Conservation (phyloP, 2,888 invertebrate species). For the Callimorpha dominula region DNA sequence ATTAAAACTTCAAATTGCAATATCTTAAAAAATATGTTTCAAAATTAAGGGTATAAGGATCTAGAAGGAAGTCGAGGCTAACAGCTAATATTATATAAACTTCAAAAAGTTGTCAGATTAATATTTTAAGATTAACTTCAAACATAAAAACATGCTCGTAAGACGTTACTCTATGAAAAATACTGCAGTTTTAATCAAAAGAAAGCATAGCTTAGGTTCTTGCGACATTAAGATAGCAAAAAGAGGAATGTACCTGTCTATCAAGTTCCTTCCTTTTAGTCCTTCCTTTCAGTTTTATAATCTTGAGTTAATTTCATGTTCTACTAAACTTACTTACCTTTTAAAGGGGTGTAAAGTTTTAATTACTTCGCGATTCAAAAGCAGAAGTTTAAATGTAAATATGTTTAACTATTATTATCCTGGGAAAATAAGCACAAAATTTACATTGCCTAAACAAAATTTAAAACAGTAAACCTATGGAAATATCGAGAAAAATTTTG, state of each 20-base stretch:
- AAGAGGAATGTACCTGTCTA: conserved; percentile 17
- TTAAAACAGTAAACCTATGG: too few relatives aligned
- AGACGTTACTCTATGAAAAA: conserved; percentile 1
- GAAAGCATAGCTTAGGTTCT: conserved; percentile 24
- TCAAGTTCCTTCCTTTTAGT: neutral
- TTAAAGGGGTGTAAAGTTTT: neutral
- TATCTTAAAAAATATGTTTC: too few relatives aligned
- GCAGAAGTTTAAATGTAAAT: neutral
- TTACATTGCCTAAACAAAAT: conserved; percentile 5
- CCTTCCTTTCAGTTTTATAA: neutral
- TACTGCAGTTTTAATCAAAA: conserved; percentile 33
- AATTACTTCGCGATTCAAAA: neutral
- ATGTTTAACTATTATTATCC: neutral
- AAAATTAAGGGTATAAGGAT: too few relatives aligned
- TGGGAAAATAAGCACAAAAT: conserved; percentile 1
- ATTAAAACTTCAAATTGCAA: too few relatives aligned
- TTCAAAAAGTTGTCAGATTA: neutral
- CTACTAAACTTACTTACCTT: neutral
- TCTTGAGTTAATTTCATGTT: neutral
- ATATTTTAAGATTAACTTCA: neutral
- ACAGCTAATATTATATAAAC: neutral
- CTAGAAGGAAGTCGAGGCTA: too few relatives aligned
- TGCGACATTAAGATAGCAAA: conserved; percentile 23
- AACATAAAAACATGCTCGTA: neutral
- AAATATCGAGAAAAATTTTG: too few relatives aligned